Evolutionary conservation across 2,888 invertebrate genomes (phyloP), one percentile per base, ranked within the genome.

Genomic region (Leucophenga montana): DNA sequence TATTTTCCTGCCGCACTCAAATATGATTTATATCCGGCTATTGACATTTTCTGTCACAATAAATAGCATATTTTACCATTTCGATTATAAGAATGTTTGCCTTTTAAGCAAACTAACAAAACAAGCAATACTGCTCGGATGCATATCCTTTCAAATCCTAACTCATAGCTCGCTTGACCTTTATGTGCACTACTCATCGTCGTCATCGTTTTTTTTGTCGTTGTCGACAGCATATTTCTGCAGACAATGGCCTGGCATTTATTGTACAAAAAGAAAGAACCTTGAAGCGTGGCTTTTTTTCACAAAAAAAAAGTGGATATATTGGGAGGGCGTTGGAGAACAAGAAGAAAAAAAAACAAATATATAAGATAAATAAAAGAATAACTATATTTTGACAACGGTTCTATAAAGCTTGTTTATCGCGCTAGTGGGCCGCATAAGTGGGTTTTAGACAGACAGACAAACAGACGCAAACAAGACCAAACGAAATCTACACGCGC

Each of bases 281-380:
- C 81, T 78, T 82, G 74, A 74, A 66, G 74, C 71, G 73, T 79
- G 81, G 71, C n/a, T n/a, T n/a, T n/a, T 72, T 77, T 80, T 74
- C 73, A 67, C 67, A 82, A 72, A 71, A 66, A 54, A 46, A 33
- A 39, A 44, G 20, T n/a, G 66, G 74, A 59, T 70, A 73, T 39
- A 33, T 33, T 33, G 50, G n/a, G n/a, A n/a, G n/a, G n/a, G n/a
- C n/a, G n/a, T 53, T 77, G 71, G 74, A 64, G 70, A 73, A 61
- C 72, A 69, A 75, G 70, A 74, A 77, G 68, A 67, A 57, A 62
- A 44, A 44, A 33, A 20, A n/a, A 57, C 46, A 57, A 18, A 39
- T 66, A 73, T 72, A 78, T 64, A 71, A 74, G 68, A 69, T 70
- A 53, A 61, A 79, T 71, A 76, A 72, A 69, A 71, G 9, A 39